Percentiles rank a stretch among this genome's conserved stretches.
Conservation (phyloP, 1,140 invertebrate genomes). For the Halotydeus destructor region DNA sequence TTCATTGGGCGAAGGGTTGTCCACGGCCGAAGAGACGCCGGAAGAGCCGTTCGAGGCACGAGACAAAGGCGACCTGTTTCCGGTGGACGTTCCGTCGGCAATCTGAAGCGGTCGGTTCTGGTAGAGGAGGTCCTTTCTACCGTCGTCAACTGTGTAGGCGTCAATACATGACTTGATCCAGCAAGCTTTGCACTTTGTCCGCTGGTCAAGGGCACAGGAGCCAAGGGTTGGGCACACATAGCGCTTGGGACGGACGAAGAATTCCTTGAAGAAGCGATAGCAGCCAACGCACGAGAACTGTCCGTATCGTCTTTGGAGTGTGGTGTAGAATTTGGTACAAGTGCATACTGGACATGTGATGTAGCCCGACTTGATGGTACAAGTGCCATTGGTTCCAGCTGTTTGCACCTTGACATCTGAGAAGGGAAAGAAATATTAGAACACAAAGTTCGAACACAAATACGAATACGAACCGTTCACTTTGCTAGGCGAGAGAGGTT, state of each 20-base stretch:
- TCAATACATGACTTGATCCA: slow-evolving; percentile 10
- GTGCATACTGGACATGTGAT: slow-evolving; percentile 11
- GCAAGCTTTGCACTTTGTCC: slow-evolving; percentile 12
- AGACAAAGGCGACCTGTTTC: too few species aligned
- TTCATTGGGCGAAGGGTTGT: too few species aligned
- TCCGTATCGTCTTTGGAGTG: slow-evolving; percentile 11
- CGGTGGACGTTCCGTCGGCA: too few species aligned
- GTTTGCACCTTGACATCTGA: not conserved
- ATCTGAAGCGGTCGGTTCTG: too few species aligned
- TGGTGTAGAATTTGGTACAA: slow-evolving; percentile 7
- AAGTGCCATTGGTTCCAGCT: not conserved
- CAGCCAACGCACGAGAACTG: slow-evolving; percentile 11
- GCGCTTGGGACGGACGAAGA: slow-evolving; percentile 6
- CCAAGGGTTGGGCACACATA: slow-evolving; percentile 6
- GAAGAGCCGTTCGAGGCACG: too few species aligned
- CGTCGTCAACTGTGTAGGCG: too few species aligned
- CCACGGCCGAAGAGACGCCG: too few species aligned
- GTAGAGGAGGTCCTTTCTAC: too few species aligned
- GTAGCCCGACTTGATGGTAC: slow-evolving; percentile 6
- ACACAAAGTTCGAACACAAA: not conserved
- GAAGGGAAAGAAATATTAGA: not conserved
- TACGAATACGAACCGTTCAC: not conserved
- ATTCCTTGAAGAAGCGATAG: slow-evolving; percentile 14
- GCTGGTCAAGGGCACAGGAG: not conserved
- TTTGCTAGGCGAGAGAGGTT: not conserved